Base-by-base conservation (phyloP, 92 coral and sea anemone species). In the Umimayanthus kanabou region DNA sequence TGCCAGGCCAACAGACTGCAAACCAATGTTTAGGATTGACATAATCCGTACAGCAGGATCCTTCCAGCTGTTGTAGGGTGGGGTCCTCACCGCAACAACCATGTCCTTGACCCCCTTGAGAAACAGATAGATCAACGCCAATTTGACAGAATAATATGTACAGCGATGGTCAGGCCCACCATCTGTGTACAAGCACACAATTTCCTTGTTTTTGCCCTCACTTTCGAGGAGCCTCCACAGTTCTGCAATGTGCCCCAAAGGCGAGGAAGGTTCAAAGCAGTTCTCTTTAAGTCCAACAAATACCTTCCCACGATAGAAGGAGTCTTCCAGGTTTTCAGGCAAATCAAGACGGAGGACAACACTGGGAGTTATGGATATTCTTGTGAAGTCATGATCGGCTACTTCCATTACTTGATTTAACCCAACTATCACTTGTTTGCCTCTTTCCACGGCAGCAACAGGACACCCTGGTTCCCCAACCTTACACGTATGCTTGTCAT, bases 381-480 rank as follows among this genome's bases (percentile, higher is more conserved):
- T 92, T 43, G 89, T 91, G 73, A 92, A 89, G 76, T 92, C 94
- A 76, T 92, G 94, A 77, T 92, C 94, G 16, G 90, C 89, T 80
- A 89, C 88, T 73, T 79, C 81, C 85, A 86, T 89, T 28, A 87
- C 64, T 67, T 85, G 85, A 79, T 92, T 89, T 25, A 87, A 72
- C 18, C 92, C 90, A 5, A 92, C 94, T 26, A 89, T 47, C 9
- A 92, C 90, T 39, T 77, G 84, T 39, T 89, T 92, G 39, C 90
- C 92, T 70, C 92, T 72, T 90, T 92, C 90, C 28, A 87, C 92
- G 23, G 94, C 92, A 40, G 92, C 94, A 55, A 92, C 85, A 20
- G 92, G 94, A 73, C 81, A 89, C 4, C 80, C 84, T 45, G 92
- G 92, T 39, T 91, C 93, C 1, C 92, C 93, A 29, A 88, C 89